Evolutionary conservation across 2,888 invertebrate species (phyloP).

Genomic region (Plutella xylostella): DNA sequence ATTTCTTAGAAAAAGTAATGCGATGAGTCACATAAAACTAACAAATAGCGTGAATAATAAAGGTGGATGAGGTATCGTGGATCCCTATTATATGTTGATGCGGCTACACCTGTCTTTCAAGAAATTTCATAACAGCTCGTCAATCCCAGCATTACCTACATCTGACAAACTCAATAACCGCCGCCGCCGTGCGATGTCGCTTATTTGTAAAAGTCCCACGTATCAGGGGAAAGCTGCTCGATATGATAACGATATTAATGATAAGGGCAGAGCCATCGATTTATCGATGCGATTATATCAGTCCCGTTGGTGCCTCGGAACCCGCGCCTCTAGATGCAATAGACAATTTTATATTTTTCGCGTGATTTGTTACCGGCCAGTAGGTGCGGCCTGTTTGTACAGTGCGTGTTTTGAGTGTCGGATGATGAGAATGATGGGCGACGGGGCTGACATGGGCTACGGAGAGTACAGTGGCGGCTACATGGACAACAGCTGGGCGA

Average conservation of each 20-base stretch:
- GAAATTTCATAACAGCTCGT: background rate
- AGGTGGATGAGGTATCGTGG: too few relatives aligned
- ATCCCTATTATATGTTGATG: too few relatives aligned
- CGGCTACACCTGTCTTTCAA: constrained; percentile 4
- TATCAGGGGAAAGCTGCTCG: constrained; percentile 63
- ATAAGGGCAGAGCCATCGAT: constrained; percentile 62
- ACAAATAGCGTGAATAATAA: too few relatives aligned
- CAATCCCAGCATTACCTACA: background rate
- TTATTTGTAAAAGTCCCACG: constrained; percentile 58
- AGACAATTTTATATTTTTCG: too few relatives aligned
- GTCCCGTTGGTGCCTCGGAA: too few relatives aligned
- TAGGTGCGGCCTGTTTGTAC: too few relatives aligned
- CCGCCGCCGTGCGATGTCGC: constrained; percentile 33
- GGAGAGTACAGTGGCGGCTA: constrained; percentile 71
- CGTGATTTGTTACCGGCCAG: too few relatives aligned
- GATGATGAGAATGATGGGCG: constrained; percentile 70
- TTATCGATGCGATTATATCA: constrained; percentile 51
- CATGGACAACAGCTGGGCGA: constrained; percentile 76
- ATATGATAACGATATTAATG: constrained; percentile 68
- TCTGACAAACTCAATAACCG: constrained; percentile 51
- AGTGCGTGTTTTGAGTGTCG: constrained; percentile 21
- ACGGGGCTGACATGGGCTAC: constrained; percentile 60
- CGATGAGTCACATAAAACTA: too few relatives aligned
- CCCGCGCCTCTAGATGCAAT: constrained; percentile 25
- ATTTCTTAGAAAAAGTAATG: too few relatives aligned